Base-by-base conservation (phyloP, 1,140 invertebrate species). In the Cydia fagiglandana region DNA sequence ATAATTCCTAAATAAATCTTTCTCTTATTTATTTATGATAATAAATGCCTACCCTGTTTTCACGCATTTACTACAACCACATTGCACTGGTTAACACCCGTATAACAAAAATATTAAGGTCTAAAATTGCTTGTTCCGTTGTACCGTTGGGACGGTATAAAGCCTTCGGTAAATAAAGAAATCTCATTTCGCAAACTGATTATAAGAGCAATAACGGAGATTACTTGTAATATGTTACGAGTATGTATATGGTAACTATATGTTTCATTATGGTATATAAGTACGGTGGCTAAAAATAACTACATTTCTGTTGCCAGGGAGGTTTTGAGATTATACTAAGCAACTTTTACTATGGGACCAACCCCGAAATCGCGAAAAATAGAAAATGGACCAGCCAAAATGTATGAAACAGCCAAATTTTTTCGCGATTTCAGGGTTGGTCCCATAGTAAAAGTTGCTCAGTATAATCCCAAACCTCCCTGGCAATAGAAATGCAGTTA, bases 21-120 rank as follows among this genome's bases (percentile, higher is more conserved):
- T 64, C 64, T 30, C n/a, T 17, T 64, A 64, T 28, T 64, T 64
- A 64, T 64, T 64, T 64, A 64, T 64, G 64, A 64, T 17, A 30
- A 64, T 64, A 12, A 30, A 30, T 64, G 64, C 9, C 28, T 30
- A 30, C 20, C 64, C 64, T 64, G 64, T 64, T 64, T 64, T 64
- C 64, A 4, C 64, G 13, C 0, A 13, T 12, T 13, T 64, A 28
- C 12, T 13, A 64, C 24, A 64, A 50, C n/a, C 15, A 56, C 53
- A 56, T 17, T 56, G 47, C 47, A n/a, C 4, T 56, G 5, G 53
- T 5, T 56, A 20, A 56, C 15, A n/a, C 15, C 53, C n/a, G 3
- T 56, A n/a, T 56, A 7, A 17, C 53, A 17, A 56, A 56, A 0
- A 9, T n/a, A 0, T 17, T 56, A 56, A 56, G 53, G 53, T 56